Evolutionary conservation across 2,113 vertebrate genomes (phyloP).

Genomic region (Hyla sarda): DNA sequence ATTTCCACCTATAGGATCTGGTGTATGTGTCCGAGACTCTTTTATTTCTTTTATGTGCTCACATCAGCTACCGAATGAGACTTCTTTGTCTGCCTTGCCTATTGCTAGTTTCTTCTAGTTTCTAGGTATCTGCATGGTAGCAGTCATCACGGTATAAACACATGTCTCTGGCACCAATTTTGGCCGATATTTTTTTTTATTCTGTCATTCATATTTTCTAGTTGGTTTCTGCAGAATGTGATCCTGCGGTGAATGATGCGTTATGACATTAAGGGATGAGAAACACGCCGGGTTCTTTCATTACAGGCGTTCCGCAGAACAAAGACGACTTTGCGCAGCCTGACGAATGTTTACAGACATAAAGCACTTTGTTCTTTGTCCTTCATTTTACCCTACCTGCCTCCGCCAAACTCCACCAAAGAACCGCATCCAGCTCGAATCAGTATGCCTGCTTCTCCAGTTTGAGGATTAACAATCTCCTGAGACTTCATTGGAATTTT

Average conservation of each 20-base stretch:
- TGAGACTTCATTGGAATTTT: not conserved
- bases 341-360: not conserved
- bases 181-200: not conserved
- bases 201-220: not conserved
- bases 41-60: too few species aligned
- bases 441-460: not conserved
- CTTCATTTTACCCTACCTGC: slow-evolving; percentile 12
- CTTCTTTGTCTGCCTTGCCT: too few species aligned
- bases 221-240: not conserved
- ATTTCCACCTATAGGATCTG: too few species aligned
- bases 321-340: not conserved
- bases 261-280: slow-evolving; percentile 11
- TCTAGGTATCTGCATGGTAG: too few species aligned
- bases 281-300: not conserved
- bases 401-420: not conserved
- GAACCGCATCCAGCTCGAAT: not conserved
- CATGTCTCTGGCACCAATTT: not conserved
- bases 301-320: not conserved
- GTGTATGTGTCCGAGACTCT: too few species aligned
- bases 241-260: not conserved
- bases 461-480: not conserved
- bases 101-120: too few species aligned
- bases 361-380: slow-evolving; percentile 29
- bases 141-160: not conserved
- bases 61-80: too few species aligned